Evolutionary conservation across 2,888 invertebrate species (phyloP), one percentile per base, ranked within the genome.

Genomic region (Glaucopsyche alexis): DNA sequence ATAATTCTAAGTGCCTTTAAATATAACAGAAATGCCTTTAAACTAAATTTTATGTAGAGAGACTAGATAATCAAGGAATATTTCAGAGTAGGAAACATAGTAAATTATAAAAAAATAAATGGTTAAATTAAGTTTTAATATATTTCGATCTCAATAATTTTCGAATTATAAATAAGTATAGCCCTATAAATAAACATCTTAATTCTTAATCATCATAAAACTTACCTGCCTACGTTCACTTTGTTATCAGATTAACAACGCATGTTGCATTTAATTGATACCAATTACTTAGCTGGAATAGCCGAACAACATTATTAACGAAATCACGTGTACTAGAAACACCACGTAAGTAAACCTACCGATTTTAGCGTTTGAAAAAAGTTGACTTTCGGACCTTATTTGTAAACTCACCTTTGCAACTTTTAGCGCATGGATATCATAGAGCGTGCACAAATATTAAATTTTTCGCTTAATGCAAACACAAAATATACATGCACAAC

Each of bases 401-500:
- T 75, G 80, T 77, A 74, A 75, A 77, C 87, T 87, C 80, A 88
- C 87, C 86, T 86, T 81, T 80, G 81, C 79, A 84, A 84, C 76
- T 82, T 81, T 60, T 80, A 83, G 77, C 78, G 79, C 81, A 82
- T 81, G 79, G 80, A 82, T 85, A 87, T 85, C 78, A 84, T 84
- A 85, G 78, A 75, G 74, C 78, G 75, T 78, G 77, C 81, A 78
- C 80, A 81, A 81, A 78, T 80, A 74, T 75, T 76, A 75, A 76
- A 78, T 69, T 66, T 66, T 42, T 66, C 40, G 79, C 77, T 77
- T 75, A 77, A 78, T 80, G 79, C 76, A 80, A 79, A 80, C 81
- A 82, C 83, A 79, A 78, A 74, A 76, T 79, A 81, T 78, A 79
- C 79, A 78, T 74, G 77, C 83, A 80, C 76, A 82, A 84, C 82